A percentile compares a stretch with the other conserved stretches of the same genome.
Conservation (phyloP, 92 coral and sea anemone genomes). For the Palythoa grandiflora region DNA sequence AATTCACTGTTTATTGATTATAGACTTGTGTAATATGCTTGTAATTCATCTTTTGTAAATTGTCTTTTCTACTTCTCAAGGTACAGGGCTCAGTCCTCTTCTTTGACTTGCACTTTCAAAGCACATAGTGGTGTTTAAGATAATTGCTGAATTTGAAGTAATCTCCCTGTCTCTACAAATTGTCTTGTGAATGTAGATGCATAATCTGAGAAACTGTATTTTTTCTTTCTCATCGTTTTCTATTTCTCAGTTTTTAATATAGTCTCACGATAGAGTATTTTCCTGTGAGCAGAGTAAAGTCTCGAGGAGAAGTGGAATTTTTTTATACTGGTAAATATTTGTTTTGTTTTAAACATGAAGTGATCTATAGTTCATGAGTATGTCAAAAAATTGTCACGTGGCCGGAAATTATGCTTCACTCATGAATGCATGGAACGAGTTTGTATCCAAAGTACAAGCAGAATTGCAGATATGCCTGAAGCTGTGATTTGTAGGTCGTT, state of each 20-base stretch:
- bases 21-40: neutral
- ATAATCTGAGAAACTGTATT: neutral
- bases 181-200: constrained; percentile 1
- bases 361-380: too few species aligned
- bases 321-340: neutral
- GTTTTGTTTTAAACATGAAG: too few species aligned
- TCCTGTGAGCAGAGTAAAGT: neutral
- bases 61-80: constrained; percentile 6
- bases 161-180: constrained; percentile 3
- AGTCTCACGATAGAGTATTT: neutral
- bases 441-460: too few species aligned
- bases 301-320: neutral
- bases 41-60: neutral
- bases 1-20: neutral
- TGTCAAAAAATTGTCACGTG: too few species aligned
- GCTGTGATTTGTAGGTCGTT: too few species aligned
- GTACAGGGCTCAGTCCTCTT: neutral
- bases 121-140: constrained; percentile 7
- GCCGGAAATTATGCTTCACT: too few species aligned
- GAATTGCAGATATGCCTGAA: too few species aligned
- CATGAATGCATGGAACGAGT: too few species aligned
- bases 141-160: neutral
- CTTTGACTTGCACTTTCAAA: constrained; percentile 5
- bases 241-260: neutral
- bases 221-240: constrained; percentile 5